Evolutionary conservation across 2,113 vertebrate species (phyloP).

Genomic region (Triplophysa tibetana): DNA sequence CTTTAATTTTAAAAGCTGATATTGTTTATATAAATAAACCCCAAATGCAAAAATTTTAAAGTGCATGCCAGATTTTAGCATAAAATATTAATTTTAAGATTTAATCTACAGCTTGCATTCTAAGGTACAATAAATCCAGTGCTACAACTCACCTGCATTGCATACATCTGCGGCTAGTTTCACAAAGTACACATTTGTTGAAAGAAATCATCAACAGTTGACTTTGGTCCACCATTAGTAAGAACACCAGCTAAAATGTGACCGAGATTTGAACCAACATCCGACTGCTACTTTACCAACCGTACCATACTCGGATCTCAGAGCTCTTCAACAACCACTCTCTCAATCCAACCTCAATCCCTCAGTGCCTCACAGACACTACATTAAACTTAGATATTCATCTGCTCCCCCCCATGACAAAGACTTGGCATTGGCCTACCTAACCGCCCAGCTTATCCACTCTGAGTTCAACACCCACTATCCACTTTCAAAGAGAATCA

Average conservation of each 20-base stretch:
- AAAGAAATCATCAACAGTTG: conserved; percentile 29
- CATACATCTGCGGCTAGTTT: conserved; percentile 24
- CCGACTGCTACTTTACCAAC: conserved; percentile 35
- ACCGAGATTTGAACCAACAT: conserved; percentile 25
- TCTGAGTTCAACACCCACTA: conserved; percentile 27
- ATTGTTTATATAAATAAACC: too few species aligned
- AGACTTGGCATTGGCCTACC: neutral
- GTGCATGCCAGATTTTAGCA: too few species aligned
- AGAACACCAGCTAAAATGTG: conserved; percentile 3
- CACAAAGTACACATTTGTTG: conserved; percentile 21
- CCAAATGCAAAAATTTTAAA: too few species aligned
- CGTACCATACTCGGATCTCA: conserved; percentile 35
- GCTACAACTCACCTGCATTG: neutral
- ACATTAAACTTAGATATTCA: conserved; percentile 32
- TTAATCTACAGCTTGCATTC: neutral
- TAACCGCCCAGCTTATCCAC: conserved; percentile 20
- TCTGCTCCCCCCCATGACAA: conserved; percentile 18
- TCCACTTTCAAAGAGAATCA: conserved; percentile 45
- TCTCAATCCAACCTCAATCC: conserved; percentile 6
- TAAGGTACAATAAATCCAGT: neutral
- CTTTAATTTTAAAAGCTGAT: too few species aligned
- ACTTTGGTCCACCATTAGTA: conserved; percentile 17
- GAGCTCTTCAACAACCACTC: conserved; percentile 48
- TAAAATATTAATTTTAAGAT: too few species aligned
- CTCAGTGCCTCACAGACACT: conserved; percentile 18